Conservation (phyloP, 2,797 vertebrate genomes). For the Tachyglossus aculeatus region DNA sequence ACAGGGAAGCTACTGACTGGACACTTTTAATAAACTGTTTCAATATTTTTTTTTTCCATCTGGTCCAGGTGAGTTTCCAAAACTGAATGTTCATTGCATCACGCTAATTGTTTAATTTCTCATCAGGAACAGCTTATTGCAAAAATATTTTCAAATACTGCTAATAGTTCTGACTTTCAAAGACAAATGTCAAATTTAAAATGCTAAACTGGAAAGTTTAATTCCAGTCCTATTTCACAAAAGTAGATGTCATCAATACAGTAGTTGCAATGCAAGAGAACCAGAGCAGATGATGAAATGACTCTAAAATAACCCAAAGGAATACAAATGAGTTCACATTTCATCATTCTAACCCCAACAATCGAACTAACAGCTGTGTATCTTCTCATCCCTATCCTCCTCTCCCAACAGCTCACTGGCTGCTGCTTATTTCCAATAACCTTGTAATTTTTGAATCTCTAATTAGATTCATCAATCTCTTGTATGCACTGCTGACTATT, state of each 20-base stretch:
- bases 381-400: background rate
- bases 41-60: too few relatives aligned
- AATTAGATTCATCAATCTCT: constrained; percentile 7
- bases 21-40: background rate
- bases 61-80: background rate
- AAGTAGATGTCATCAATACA: constrained; percentile 17
- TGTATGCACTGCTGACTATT: background rate
- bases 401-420: background rate
- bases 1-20: too few relatives aligned
- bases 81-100: background rate
- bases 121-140: background rate
- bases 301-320: constrained; percentile 6
- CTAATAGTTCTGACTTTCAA: background rate
- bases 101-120: background rate
- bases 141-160: background rate
- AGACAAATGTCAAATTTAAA: constrained; percentile 5
- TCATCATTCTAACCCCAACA: constrained; percentile 2
- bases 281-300: background rate
- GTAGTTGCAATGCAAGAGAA: background rate
- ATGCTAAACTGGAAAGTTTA: constrained; percentile 5
- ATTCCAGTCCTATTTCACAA: constrained; percentile 23
- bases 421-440: constrained; percentile 16
- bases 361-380: constrained; percentile 4
- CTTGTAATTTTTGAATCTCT: constrained; percentile 6
- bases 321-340: constrained; percentile 22